Conservation (phyloP, 2,113 vertebrate genomes). For the Dinomys branickii region DNA sequence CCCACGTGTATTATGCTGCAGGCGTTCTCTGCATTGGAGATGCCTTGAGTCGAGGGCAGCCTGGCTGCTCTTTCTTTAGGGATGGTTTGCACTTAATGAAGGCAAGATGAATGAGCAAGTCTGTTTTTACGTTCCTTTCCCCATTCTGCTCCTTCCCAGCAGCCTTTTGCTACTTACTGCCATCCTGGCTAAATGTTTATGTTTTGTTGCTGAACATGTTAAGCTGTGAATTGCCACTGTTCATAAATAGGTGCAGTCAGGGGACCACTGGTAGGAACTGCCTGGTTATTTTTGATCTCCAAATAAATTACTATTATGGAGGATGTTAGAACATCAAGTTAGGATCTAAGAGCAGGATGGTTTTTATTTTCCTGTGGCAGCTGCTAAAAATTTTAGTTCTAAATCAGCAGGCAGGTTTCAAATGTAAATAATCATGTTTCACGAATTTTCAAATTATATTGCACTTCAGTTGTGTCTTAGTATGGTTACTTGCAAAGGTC, state of each 20-base stretch:
- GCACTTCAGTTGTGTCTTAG: not conserved
- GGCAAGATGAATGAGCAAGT: not conserved
- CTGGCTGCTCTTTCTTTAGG: not conserved
- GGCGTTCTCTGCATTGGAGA: not conserved
- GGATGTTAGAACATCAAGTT: not conserved
- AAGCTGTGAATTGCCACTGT: not conserved
- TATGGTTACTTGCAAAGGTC: not conserved
- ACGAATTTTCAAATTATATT: not conserved
- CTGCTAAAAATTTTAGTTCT: not conserved
- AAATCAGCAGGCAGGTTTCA: conserved; percentile 32
- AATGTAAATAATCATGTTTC: not conserved
- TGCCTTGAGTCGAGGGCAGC: not conserved
- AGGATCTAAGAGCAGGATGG: not conserved
- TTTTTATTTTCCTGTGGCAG: not conserved
- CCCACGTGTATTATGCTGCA: not conserved
- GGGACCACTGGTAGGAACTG: not conserved
- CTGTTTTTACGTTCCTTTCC: not conserved
- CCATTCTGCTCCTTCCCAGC: not conserved
- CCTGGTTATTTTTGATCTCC: not conserved
- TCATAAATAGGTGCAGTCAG: not conserved
- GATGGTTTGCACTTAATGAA: conserved; percentile 5
- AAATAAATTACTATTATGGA: not conserved
- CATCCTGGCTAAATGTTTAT: not conserved
- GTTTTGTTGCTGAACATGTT: conserved; percentile 12
- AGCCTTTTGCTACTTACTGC: not conserved